Base-by-base conservation (phyloP, 35 echinoderm and acorn worm species). In the Ptychodera flava region DNA sequence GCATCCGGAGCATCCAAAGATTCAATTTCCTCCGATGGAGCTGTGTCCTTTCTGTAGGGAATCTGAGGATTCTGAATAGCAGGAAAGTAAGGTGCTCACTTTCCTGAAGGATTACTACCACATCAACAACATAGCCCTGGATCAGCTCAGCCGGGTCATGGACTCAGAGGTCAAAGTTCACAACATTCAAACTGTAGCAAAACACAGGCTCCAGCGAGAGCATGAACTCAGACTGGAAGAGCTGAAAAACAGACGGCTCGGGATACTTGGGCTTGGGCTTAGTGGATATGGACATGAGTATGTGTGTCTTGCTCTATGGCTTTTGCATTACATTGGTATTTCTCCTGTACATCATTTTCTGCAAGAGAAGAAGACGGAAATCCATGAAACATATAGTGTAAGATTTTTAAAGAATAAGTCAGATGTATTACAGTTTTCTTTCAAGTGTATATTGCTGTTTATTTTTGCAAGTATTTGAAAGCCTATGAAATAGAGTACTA, bases 101-200 rank as follows among this genome's bases (percentile, higher is more conserved):
- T 99, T 90, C 79, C 79, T 99, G 10, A 94, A 94, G 33, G 81
- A 88, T 28, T 89, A 86, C 27, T 94, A 99, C 53, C 37, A 90
- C 31, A 33, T 91, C 0, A 84, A 45, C 16, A 90, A 92, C 76
- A 81, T 99, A 30, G 35, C 29, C 10, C 37, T 83, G 16, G 82
- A 83, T 35, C 34, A 31, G 35, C 37, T 83, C 16, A 37, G 28
- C 37, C 33, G 45, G 22, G 6, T 10, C 28, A 16, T 36, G 29
- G 34, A 36, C 16, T n/a, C n/a, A n/a, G n/a, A n/a, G n/a, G n/a
- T n/a, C n/a, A 36, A 83, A 36, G 37, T 83, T 16, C 30, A n/a
- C 0, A 36, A 83, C 28, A 34, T 36, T 28, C 33, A 34, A 15
- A 28, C 34, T 30, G 37, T 29, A 12, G 30, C 37, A 30, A 10